Conservation (phyloP, 2,888 invertebrate genomes). For the Ferrisia virgata region DNA sequence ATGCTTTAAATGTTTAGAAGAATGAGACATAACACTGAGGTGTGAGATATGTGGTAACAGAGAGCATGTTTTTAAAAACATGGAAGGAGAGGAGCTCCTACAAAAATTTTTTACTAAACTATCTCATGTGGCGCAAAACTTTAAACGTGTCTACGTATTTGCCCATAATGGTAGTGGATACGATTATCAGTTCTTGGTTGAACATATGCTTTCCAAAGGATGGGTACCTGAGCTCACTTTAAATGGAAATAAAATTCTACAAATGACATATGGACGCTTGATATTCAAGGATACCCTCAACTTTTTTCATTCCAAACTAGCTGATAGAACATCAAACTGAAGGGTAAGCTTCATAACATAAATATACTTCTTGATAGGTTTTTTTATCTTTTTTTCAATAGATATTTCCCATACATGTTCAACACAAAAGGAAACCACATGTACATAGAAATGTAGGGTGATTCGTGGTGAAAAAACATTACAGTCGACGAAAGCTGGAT, state of each 20-base stretch:
- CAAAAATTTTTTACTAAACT: background rate
- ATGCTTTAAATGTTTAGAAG: background rate
- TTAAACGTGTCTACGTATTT: background rate
- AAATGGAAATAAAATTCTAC: background rate
- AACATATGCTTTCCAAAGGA: background rate
- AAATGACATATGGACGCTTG: background rate
- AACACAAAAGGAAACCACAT: no score
- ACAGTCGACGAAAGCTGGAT: no score
- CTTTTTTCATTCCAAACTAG: constrained; percentile 2
- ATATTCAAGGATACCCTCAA: background rate
- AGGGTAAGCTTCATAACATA: no score
- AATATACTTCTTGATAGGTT: no score
- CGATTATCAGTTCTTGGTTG: background rate
- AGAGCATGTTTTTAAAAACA: background rate
- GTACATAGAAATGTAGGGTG: no score
- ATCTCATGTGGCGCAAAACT: background rate
- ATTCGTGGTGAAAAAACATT: no score
- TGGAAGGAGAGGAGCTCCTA: background rate
- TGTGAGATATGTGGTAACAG: background rate
- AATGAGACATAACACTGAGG: background rate
- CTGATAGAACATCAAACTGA: no score
- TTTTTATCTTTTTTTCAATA: no score
- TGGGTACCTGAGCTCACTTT: background rate
- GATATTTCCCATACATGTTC: no score
- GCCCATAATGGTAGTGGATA: background rate